phyloP scores from a whole-genome alignment of 2,113 vertebrate species.

The Anseranas semipalmata region DNA sequence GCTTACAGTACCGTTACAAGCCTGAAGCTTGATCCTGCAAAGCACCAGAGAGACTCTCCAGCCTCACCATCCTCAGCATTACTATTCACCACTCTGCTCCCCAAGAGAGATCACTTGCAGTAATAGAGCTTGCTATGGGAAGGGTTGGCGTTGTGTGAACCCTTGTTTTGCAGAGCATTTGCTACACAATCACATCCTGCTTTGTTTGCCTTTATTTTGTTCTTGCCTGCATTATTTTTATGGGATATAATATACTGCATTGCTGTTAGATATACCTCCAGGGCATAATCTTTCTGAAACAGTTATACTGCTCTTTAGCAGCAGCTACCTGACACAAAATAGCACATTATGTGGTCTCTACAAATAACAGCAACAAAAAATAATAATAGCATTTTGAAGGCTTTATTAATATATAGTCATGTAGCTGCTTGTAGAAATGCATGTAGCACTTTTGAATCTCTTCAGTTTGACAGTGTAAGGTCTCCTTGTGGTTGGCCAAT shows the following conservation, averaged over 20 bases:
- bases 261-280: neutral
- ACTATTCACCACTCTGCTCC: neutral
- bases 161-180: neutral
- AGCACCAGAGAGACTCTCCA: neutral
- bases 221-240: neutral
- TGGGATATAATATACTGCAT: neutral
- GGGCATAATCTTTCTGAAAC: neutral
- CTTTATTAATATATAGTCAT: neutral
- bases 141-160: neutral
- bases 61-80: neutral
- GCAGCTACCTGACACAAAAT: neutral
- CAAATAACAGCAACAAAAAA: neutral
- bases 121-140: neutral
- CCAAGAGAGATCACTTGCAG: neutral
- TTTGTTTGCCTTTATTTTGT: constrained; percentile 2
- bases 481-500: neutral
- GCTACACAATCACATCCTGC: neutral
- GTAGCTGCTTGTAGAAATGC: neutral
- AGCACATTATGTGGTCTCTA: neutral
- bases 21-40: neutral
- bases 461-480: neutral
- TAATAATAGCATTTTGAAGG: neutral
- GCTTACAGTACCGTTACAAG: neutral
- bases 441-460: neutral
- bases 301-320: neutral